Evolutionary conservation across 2,797 vertebrate genomes (phyloP).

Genomic region (Xenops minutus): DNA sequence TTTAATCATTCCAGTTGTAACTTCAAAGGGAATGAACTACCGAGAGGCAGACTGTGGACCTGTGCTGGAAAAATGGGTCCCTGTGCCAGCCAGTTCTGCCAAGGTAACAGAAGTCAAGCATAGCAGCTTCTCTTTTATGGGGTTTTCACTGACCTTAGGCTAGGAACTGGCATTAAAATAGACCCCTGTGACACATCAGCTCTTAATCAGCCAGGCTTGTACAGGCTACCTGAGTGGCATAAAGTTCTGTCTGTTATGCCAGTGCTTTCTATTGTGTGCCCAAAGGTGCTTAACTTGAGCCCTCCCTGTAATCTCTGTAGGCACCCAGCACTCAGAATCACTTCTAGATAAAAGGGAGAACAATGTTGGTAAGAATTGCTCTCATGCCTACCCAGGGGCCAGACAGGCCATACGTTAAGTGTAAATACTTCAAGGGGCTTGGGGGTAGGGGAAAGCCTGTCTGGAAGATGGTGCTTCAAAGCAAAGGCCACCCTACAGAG

Average conservation of each 20-base stretch:
- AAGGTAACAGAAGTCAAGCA: not conserved
- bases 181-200: not conserved
- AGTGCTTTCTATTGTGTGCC: fast-evolving
- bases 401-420: not conserved
- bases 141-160: not conserved
- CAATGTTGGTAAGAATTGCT: not conserved
- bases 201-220: not conserved
- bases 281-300: not conserved
- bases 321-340: not conserved
- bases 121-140: not conserved
- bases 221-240: not conserved
- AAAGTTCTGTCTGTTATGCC: not conserved
- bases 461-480: not conserved
- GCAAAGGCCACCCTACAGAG: not conserved
- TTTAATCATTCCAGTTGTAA: not conserved
- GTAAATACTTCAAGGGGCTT: not conserved
- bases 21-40: not conserved
- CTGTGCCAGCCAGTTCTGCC: not conserved
- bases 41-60: not conserved
- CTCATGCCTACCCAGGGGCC: not conserved
- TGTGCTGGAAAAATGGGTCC: not conserved
- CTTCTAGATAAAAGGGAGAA: not conserved
- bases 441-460: fast-evolving
- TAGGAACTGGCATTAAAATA: not conserved
- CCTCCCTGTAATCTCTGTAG: fast-evolving